Evolutionary conservation across 2,113 vertebrate species (phyloP).

Genomic region (Trachemys scripta): DNA sequence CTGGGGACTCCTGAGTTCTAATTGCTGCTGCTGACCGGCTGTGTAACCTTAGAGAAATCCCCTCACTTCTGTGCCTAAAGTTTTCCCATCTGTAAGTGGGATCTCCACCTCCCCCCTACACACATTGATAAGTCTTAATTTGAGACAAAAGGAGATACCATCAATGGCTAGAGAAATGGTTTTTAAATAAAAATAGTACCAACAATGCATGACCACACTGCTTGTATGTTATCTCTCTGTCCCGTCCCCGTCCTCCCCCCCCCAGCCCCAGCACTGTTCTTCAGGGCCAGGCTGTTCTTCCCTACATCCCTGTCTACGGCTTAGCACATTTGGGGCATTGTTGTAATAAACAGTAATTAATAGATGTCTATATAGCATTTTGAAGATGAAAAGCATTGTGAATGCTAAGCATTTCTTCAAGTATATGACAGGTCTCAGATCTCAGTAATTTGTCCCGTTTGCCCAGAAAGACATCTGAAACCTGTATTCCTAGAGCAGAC

Average conservation of each 20-base stretch:
- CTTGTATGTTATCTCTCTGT: not conserved
- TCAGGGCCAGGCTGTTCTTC: not conserved
- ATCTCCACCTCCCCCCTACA: too few species aligned
- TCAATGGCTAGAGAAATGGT: not conserved
- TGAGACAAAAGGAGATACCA: not conserved
- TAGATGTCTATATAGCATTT: too few species aligned
- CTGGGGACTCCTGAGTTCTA: accelerated
- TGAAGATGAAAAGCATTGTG: accelerated
- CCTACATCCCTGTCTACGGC: not conserved
- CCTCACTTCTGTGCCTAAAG: not conserved
- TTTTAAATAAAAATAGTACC: not conserved
- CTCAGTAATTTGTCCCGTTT: accelerated
- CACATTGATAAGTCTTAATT: not conserved
- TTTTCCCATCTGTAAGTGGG: not conserved
- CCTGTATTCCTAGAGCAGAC: not conserved
- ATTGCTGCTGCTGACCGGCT: accelerated
- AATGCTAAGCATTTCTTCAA: not conserved
- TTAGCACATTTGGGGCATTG: not conserved
- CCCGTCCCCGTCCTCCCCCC: not conserved
- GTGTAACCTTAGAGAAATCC: not conserved
- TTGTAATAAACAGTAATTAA: too few species aligned
- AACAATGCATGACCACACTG: not conserved
- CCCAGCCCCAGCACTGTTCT: not conserved
- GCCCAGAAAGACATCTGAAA: not conserved
- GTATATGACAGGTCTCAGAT: accelerated